A percentile compares a stretch with the other conserved stretches of the same genome.
Evolutionary conservation across 2,113 vertebrate genomes (phyloP).

Genomic region (Oryzias melastigma): DNA sequence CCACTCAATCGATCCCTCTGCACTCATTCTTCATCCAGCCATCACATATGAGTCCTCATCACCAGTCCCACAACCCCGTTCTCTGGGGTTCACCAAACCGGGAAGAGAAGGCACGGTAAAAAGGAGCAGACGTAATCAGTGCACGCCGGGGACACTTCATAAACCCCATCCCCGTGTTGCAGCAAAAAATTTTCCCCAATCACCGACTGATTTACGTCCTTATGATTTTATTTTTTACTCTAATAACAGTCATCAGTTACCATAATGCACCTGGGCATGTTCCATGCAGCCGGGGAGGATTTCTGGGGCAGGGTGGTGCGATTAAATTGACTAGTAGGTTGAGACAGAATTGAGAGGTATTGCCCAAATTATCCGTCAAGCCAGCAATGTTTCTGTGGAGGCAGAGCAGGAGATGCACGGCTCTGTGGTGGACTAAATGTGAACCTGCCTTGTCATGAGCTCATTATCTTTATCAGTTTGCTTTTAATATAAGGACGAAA

Average conservation of each 20-base stretch:
- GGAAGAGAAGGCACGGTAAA: constrained; percentile 50
- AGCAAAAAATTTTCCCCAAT: constrained; percentile 57
- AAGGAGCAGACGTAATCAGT: constrained; percentile 67
- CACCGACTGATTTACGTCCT: constrained; percentile 62
- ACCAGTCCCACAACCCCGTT: constrained; percentile 2
- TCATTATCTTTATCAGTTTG: constrained; percentile 63
- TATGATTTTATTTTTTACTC: constrained; percentile 63
- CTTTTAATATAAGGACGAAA: constrained; percentile 24
- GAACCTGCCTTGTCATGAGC: constrained; percentile 39
- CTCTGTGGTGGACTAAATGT: constrained; percentile 34
- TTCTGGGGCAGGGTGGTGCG: constrained; percentile 27
- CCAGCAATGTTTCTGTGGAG: constrained; percentile 28
- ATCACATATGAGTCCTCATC: constrained; percentile 38
- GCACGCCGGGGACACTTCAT: constrained; percentile 64
- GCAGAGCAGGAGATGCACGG: constrained; percentile 35
- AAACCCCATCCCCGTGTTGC: constrained; percentile 56
- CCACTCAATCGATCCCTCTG: constrained; percentile 20
- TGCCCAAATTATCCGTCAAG: constrained; percentile 56
- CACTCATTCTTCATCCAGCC: constrained; percentile 45
- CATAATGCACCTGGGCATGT: constrained; percentile 69
- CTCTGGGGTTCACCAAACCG: constrained; percentile 40
- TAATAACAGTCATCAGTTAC: constrained; percentile 71
- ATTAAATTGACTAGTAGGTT: constrained; percentile 32
- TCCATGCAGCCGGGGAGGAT: constrained; percentile 42
- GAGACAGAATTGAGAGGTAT: constrained; percentile 42